Conservation (phyloP, 2,113 vertebrate genomes). For the Apus apus region DNA sequence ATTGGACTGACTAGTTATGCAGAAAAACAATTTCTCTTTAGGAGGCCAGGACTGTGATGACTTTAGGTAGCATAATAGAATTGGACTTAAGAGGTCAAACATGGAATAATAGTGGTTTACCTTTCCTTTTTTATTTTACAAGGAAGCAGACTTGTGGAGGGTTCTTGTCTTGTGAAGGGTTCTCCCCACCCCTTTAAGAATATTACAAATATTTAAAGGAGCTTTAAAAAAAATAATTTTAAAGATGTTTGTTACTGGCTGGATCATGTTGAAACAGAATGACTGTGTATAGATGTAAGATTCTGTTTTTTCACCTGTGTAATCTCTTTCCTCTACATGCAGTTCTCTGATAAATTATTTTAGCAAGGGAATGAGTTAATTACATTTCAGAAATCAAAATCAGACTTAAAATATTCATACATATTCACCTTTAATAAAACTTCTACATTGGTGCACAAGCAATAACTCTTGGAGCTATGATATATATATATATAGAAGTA, state of each 20-base stretch:
- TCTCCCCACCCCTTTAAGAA: background rate
- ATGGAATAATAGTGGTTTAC: background rate
- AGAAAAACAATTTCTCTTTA: background rate
- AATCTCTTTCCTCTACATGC: background rate
- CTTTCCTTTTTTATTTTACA: background rate
- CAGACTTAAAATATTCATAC: conserved; percentile 1
- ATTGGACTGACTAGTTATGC: background rate
- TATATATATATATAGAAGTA: conserved; percentile 8
- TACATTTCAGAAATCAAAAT: conserved; percentile 41
- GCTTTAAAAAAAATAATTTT: background rate
- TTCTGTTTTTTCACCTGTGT: background rate
- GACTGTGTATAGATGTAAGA: background rate
- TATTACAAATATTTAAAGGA: background rate
- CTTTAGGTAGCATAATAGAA: background rate
- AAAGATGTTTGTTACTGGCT: background rate
- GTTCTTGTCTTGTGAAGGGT: background rate
- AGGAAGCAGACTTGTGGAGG: background rate
- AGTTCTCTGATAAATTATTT: background rate
- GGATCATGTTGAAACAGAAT: background rate
- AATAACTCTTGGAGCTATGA: background rate
- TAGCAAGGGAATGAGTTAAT: background rate
- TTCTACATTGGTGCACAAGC: background rate
- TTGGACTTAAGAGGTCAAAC: background rate
- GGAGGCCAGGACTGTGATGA: background rate
- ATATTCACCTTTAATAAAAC: conserved; percentile 39